Conservation (phyloP, 2,797 vertebrate genomes). For the Sardinella longiceps region DNA sequence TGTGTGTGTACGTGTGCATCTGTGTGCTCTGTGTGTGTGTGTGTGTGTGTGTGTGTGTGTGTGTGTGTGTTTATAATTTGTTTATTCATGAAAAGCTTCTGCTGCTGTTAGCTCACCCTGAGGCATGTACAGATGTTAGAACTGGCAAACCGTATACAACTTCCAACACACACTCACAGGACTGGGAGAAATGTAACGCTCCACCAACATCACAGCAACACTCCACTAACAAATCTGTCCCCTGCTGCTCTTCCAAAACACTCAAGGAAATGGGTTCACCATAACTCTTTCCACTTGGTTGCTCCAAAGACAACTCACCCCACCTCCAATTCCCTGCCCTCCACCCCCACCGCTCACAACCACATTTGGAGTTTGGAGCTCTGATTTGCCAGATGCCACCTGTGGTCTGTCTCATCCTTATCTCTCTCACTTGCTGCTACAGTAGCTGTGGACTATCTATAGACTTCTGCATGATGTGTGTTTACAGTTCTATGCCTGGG, state of each 20-base stretch:
- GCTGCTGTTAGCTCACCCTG: neutral
- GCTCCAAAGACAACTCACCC: neutral
- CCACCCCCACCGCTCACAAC: neutral
- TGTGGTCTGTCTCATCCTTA: too few species aligned
- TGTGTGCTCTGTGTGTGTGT: constrained; percentile 40
- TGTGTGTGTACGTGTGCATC: constrained; percentile 28
- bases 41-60: constrained; percentile 36
- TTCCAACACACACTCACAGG: neutral
- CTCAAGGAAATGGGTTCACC: neutral
- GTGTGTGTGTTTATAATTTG: constrained; percentile 38
- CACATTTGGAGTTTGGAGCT: neutral
- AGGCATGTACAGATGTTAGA: neutral
- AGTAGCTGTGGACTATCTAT: too few species aligned
- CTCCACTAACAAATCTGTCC: neutral
- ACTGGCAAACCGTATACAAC: neutral
- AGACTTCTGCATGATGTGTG: too few species aligned
- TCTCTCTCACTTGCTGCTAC: too few species aligned
- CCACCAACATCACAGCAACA: neutral
- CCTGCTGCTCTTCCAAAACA: neutral
- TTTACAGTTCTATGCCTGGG: too few species aligned
- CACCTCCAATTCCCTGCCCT: too few species aligned
- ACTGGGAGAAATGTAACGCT: neutral
- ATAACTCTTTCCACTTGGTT: neutral
- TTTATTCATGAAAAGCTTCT: neutral
- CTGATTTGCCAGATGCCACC: too few species aligned